These are phyloP conservation scores for Melanostoma scalare DNA, from an alignment of 2,888 invertebrate species.

Conservation along the genomic window DNA sequence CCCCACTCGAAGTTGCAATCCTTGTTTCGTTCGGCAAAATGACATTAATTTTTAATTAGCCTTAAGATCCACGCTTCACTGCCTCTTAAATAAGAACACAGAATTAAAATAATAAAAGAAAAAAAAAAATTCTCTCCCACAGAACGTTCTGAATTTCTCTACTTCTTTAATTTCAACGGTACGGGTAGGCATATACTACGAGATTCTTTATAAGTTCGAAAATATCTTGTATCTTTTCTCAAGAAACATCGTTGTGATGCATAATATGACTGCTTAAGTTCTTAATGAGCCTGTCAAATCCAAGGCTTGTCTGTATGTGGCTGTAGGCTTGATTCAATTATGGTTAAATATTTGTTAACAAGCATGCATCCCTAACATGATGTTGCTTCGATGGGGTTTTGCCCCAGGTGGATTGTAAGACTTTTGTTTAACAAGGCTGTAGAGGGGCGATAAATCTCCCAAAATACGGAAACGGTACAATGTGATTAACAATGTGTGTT, in stretches of 20 bases:
- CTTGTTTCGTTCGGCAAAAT: slow-evolving; percentile 7
- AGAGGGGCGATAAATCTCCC: slow-evolving; percentile 15
- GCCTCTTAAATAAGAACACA: slow-evolving; percentile 19
- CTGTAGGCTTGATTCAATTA: slow-evolving; percentile 45
- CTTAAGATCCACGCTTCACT: slow-evolving; percentile 37
- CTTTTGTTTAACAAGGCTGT: slow-evolving; percentile 43
- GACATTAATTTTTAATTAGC: slow-evolving; percentile 45
- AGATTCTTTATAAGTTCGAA: background rate
- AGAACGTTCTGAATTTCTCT: background rate
- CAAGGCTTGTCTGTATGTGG: background rate
- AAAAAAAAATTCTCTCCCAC: slow-evolving; percentile 21
- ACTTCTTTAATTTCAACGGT: background rate
- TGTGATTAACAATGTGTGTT: slow-evolving; percentile 53
- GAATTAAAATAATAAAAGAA: background rate
- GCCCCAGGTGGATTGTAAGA: slow-evolving; percentile 34
- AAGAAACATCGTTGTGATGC: slow-evolving; percentile 9
- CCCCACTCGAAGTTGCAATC: slow-evolving; percentile 5
- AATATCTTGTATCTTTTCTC: background rate
- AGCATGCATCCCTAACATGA: background rate
- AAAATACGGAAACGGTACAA: slow-evolving; percentile 26
- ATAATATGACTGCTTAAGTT: slow-evolving; percentile 31
- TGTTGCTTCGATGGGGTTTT: background rate
- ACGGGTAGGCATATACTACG: background rate
- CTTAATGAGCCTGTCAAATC: slow-evolving; percentile 32
- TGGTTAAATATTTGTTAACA: slow-evolving; percentile 36